Evolutionary conservation across 2,888 invertebrate genomes (phyloP).

Genomic region (Andricus curvator): DNA sequence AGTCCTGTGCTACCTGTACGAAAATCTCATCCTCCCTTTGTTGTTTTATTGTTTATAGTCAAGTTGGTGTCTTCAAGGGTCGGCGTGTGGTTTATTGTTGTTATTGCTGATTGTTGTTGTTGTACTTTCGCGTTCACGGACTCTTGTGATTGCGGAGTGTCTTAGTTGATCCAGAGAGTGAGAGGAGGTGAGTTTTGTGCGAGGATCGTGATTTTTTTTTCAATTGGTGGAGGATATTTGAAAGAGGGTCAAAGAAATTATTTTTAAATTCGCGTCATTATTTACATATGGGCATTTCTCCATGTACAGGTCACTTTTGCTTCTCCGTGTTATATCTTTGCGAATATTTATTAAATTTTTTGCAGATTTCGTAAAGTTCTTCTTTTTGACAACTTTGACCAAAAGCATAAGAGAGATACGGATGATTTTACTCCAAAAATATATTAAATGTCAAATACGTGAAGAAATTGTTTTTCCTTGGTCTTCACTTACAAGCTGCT

Average conservation of each 20-base stretch:
- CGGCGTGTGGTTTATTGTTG: conserved; percentile 19
- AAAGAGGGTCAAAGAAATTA: neutral
- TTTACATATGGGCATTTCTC: no score
- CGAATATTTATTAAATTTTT: no score
- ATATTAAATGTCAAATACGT: no score
- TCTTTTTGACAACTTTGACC: no score
- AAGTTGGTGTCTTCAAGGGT: conserved; percentile 14
- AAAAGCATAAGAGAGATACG: no score
- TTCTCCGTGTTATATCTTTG: no score
- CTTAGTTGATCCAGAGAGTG: neutral
- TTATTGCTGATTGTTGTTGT: conserved; percentile 1
- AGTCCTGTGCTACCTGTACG: neutral
- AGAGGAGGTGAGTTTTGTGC: conserved; percentile 2
- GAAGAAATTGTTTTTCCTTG: no score
- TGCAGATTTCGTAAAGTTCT: no score
- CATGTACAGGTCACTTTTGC: no score
- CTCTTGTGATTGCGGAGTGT: conserved; percentile 10
- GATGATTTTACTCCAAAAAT: no score
- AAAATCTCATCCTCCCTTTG: conserved; percentile 6
- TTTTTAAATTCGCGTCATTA: neutral
- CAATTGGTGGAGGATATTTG: neutral
- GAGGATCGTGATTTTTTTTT: neutral
- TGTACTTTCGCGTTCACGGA: conserved; percentile 5
- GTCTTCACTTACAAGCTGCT: no score
- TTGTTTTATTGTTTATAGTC: conserved; percentile 16